Conservation (phyloP, 2,888 invertebrate genomes). For the Anticlea derivata region DNA sequence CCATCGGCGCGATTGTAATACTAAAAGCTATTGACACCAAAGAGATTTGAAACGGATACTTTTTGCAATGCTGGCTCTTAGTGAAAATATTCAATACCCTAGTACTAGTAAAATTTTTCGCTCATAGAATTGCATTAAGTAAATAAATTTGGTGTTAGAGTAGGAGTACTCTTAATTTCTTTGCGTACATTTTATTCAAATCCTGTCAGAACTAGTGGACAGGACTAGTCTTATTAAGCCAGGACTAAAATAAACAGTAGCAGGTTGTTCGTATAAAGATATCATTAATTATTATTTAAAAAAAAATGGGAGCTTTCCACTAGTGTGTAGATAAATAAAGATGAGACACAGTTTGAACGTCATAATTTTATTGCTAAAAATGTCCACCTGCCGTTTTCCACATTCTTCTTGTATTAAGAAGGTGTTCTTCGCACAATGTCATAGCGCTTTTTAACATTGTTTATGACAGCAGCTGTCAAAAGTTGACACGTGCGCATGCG, state of each 20-base stretch:
- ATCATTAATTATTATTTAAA: no score
- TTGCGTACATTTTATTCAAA: no score
- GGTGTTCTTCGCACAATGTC: conserved; percentile 14
- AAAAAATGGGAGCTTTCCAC: neutral
- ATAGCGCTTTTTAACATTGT: conserved; percentile 16
- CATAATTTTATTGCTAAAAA: conserved; percentile 10
- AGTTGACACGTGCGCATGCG: conserved; percentile 46
- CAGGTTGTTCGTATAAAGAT: no score
- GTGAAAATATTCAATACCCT: conserved; percentile 1
- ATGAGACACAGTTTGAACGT: conserved; percentile 9
- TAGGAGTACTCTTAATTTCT: no score
- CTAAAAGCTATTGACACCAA: conserved; percentile 56
- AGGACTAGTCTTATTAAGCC: neutral
- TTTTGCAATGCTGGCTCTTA: conserved; percentile 3
- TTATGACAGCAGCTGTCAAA: conserved; percentile 47
- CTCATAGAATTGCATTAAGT: no score
- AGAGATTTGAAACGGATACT: conserved; percentile 32
- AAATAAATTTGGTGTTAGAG: no score
- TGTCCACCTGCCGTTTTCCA: conserved; percentile 12
- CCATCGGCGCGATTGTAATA: conserved; percentile 60
- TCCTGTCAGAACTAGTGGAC: no score
- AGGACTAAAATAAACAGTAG: no score
- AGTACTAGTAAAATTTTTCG: no score
- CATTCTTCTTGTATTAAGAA: conserved; percentile 8
- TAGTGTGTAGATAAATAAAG: conserved; percentile 7